Conservation (phyloP, 2,113 vertebrate genomes). For the Tachuris rubrigastra region DNA sequence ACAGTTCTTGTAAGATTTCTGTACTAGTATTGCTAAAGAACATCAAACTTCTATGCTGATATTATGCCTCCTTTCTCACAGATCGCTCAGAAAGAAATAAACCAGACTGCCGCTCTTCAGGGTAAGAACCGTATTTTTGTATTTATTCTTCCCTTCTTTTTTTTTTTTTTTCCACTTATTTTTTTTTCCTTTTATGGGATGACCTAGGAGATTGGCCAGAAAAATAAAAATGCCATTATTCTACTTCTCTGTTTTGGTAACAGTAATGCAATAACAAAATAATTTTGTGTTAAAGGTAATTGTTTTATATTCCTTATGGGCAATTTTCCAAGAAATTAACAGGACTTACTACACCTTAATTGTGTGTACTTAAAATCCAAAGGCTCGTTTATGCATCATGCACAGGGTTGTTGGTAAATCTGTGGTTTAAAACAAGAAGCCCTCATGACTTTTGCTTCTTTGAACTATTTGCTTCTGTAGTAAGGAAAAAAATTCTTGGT, state of each 20-base stretch:
- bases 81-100: constrained; percentile 86
- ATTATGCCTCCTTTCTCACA: constrained; percentile 73
- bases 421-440: not conserved
- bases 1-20: constrained; percentile 2
- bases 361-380: not conserved
- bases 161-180: not conserved
- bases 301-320: not conserved
- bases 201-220: not conserved
- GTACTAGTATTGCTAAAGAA: constrained; percentile 24
- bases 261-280: not conserved
- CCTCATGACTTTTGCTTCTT: not conserved
- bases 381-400: not conserved
- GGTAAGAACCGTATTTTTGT: constrained; percentile 75
- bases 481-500: not conserved
- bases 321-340: not conserved
- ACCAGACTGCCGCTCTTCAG: constrained; percentile 80
- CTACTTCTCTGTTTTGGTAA: not conserved
- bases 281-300: not conserved
- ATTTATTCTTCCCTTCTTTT: not conserved
- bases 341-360: not conserved
- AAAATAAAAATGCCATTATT: not conserved
- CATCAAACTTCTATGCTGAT: constrained; percentile 51
- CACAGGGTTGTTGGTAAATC: not conserved
- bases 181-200: not conserved
- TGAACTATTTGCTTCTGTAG: not conserved